Evolutionary conservation across 2,113 vertebrate genomes (phyloP).

Genomic region (Ceyx melanurus): DNA sequence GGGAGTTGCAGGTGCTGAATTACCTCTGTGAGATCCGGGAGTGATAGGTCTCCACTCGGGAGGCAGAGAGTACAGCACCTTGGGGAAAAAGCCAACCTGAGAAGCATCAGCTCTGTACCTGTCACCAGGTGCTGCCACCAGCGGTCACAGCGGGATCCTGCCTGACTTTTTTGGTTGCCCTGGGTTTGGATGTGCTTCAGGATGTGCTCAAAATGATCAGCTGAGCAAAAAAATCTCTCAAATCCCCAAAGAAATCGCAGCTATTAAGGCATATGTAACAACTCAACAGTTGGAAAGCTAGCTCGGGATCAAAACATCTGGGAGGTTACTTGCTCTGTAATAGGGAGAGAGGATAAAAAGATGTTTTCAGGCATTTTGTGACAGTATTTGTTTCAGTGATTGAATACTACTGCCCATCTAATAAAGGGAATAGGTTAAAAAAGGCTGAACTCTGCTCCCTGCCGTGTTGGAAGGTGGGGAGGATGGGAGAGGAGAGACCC

Average conservation of each 20-base stretch:
- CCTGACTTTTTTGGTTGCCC: background rate
- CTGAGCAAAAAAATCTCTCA: background rate
- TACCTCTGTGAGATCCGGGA: background rate
- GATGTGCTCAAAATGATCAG: background rate
- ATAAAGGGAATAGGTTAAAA: background rate
- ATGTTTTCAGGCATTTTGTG: background rate
- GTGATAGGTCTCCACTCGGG: background rate
- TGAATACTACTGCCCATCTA: background rate
- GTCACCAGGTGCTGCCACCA: background rate
- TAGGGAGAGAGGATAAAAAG: background rate
- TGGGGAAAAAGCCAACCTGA: background rate
- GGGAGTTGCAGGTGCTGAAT: constrained; percentile 30
- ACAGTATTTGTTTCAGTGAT: background rate
- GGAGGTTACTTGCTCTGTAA: background rate
- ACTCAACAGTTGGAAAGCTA: background rate
- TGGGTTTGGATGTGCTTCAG: background rate
- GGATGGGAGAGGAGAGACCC: background rate
- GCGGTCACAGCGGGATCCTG: rapidly evolving
- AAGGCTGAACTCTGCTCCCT: background rate
- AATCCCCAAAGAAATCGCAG: background rate
- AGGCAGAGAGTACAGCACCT: background rate
- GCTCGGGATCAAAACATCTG: background rate
- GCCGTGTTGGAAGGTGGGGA: background rate
- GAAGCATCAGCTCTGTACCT: background rate
- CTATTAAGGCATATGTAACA: background rate